phyloP scores from a whole-genome alignment of 1,140 invertebrate species.

The Ceratina calcarata region DNA sequence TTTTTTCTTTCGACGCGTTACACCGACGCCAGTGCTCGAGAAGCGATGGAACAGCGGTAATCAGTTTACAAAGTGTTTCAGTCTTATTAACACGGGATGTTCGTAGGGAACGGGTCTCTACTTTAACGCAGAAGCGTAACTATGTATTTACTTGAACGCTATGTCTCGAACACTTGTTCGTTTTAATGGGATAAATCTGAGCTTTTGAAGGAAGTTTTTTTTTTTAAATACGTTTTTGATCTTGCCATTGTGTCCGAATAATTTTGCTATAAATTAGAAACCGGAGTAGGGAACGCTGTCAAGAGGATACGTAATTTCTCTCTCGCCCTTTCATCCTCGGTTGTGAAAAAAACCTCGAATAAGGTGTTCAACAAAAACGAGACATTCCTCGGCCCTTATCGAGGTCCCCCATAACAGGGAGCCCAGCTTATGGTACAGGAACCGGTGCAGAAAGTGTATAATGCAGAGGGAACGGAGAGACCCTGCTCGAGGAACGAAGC shows the following conservation, averaged over 20 bases:
- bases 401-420: neutral
- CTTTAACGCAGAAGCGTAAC: neutral
- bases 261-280: neutral
- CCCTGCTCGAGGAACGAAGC: conserved; percentile 68
- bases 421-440: neutral
- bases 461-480: conserved; percentile 33
- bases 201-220: no score
- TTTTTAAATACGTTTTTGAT: no score
- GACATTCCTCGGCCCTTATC: conserved; percentile 1
- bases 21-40: conserved; percentile 47
- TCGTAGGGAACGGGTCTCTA: neutral
- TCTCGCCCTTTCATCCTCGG: neutral
- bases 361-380: neutral
- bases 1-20: conserved; percentile 49
- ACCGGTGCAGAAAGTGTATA: neutral
- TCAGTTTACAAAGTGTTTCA: conserved; percentile 35
- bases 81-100: neutral
- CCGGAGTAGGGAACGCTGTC: neutral
- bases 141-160: neutral
- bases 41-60: conserved; percentile 38
- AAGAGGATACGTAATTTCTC: neutral
- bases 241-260: no score
- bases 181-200: no score
- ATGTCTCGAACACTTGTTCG: neutral
- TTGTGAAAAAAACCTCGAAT: neutral